These are phyloP conservation scores for Zelleria hepariella DNA, from an alignment of 2,888 invertebrate species.

Conservation along the genomic window DNA sequence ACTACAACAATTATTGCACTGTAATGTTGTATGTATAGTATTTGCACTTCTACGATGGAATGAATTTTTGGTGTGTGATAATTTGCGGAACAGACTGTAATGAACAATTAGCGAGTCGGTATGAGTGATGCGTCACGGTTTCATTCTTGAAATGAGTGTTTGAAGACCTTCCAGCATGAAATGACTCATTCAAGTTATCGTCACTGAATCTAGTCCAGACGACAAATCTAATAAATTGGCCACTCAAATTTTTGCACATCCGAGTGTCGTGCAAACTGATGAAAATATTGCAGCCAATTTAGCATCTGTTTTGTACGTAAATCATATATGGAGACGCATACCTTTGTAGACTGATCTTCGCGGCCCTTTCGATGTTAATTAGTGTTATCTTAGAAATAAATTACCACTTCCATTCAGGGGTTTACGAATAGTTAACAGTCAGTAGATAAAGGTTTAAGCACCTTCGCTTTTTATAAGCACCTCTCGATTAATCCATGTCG, in stretches of 20 bases:
- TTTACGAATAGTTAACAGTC: background rate
- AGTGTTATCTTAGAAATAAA: conserved; percentile 11
- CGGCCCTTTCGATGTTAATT: conserved; percentile 1
- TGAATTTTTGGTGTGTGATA: conserved; percentile 9
- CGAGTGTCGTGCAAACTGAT: background rate
- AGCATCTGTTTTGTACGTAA: background rate
- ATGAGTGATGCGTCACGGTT: conserved; percentile 46
- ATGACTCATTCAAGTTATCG: conserved; percentile 50
- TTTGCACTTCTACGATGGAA: background rate
- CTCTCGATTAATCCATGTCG: background rate
- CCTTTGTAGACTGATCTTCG: background rate
- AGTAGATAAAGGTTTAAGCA: background rate
- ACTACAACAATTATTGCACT: background rate
- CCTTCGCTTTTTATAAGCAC: background rate
- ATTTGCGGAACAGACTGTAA: conserved; percentile 29
- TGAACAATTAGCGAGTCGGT: conserved; percentile 27
- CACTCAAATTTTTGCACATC: background rate
- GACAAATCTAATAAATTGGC: background rate
- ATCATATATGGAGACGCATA: background rate
- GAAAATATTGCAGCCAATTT: background rate
- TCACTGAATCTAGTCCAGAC: conserved; percentile 25
- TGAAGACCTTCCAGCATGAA: conserved; percentile 26
- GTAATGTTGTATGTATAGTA: background rate
- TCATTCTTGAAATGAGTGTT: conserved; percentile 36
- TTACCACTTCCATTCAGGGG: conserved; percentile 3